Evolutionary conservation across 2,113 vertebrate species (phyloP).

Genomic region (Baryphthengus martii): DNA sequence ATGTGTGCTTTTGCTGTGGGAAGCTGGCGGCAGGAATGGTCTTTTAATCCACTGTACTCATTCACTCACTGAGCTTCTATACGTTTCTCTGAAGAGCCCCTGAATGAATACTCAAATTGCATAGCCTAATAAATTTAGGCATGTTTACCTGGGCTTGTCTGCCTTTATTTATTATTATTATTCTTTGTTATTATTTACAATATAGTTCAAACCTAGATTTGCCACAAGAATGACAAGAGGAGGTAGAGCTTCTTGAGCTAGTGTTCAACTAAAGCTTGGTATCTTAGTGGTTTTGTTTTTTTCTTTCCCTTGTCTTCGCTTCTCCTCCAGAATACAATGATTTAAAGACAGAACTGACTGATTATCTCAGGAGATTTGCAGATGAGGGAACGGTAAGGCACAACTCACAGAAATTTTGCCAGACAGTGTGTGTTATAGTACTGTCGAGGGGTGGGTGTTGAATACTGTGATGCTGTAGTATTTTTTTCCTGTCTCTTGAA

Average conservation of each 20-base stretch:
- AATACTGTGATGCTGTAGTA: not conserved
- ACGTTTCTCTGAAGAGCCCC: not conserved
- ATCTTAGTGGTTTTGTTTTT: not conserved
- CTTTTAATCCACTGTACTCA: not conserved
- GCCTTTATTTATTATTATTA: not conserved
- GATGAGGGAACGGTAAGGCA: conserved; percentile 90
- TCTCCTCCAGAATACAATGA: conserved; percentile 85
- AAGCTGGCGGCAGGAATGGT: not conserved
- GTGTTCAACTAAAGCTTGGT: not conserved
- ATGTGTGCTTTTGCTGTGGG: accelerated
- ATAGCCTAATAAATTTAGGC: not conserved
- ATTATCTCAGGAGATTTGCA: conserved; percentile 87
- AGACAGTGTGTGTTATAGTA: not conserved
- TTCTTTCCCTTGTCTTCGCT: not conserved
- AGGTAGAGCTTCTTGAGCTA: not conserved
- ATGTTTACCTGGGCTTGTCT: not conserved
- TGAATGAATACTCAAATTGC: not conserved
- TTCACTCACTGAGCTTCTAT: not conserved
- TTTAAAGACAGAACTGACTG: conserved; percentile 84
- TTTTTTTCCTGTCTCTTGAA: not conserved
- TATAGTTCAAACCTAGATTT: not conserved
- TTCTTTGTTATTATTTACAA: not conserved
- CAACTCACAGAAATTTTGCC: not conserved
- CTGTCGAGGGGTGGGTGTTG: not conserved
- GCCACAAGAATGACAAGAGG: not conserved